Evolutionary conservation across 30 jellyfish, hydroid and myxozoan species (phyloP).

Genomic region (Turritopsis dohrnii): DNA sequence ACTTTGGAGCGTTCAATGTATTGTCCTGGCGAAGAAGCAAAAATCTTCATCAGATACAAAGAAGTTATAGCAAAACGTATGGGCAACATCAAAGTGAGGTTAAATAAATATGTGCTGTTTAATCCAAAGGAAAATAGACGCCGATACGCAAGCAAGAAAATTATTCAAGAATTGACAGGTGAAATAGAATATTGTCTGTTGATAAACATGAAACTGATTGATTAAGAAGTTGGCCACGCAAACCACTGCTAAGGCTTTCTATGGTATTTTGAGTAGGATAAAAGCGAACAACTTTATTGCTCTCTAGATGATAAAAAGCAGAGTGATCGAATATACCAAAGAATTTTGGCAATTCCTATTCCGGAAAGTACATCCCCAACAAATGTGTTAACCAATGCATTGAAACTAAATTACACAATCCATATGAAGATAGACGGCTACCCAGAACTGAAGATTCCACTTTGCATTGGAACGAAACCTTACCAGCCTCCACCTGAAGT

Average conservation of each 20-base stretch:
- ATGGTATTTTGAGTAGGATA: neutral
- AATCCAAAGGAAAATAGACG: conserved; percentile 28
- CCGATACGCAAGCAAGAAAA: neutral
- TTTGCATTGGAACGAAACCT: conserved; percentile 26
- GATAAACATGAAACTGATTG: neutral
- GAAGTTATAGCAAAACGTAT: conserved; percentile 16
- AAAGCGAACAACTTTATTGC: neutral
- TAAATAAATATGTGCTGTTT: conserved; percentile 17
- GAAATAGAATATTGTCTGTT: neutral
- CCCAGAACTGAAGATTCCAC: conserved; percentile 20
- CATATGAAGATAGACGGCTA: conserved; percentile 28
- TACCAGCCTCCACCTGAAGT: neutral
- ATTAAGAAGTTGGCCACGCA: too few species aligned
- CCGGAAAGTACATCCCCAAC: conserved; percentile 21
- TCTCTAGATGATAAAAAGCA: neutral
- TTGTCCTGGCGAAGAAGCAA: conserved; percentile 21
- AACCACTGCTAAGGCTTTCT: too few species aligned
- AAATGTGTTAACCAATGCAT: conserved; percentile 21
- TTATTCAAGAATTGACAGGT: conserved; percentile 17
- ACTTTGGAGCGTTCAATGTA: neutral
- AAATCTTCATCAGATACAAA: conserved; percentile 9
- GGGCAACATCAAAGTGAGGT: conserved; percentile 22
- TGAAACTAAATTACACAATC: neutral
- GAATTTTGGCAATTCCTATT: conserved; percentile 14
- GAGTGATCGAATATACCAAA: conserved; percentile 5